Evolutionary conservation across 2,888 invertebrate genomes (phyloP), one percentile per base, ranked within the genome.

Genomic region (Xylota sylvarum): DNA sequence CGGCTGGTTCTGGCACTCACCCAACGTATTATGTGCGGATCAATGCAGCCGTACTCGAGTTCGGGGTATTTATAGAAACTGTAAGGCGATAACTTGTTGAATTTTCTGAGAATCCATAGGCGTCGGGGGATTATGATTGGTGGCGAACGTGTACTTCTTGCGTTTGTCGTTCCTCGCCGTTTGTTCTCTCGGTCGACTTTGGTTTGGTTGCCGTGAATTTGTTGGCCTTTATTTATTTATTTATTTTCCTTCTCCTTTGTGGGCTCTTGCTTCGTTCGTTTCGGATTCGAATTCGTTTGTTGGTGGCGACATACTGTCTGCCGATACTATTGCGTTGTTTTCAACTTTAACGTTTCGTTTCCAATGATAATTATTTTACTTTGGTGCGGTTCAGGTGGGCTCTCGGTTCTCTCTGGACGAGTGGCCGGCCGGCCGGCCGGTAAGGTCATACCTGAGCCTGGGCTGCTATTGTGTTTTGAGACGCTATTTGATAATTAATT

Each of bases 81-180:
- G 85, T 80, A 81, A 85, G 87, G 83, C 87, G 82, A 88, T 84
- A 88, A 88, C 88, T 88, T 88, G 88, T 88, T 88, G 88, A 88
- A 81, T 88, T 88, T 88, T 88, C 88, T 83, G 77, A 83, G 88
- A 88, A 88, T 86, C 88, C 86, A 88, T 86, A 88, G 88, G 88
- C 88, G 88, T 88, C 86, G 83, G 85, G 83, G 87, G 87, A 81
- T 87, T 83, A 84, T 84, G 81, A 83, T 82, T 80, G 82, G 82
- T 87, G 87, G 83, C 64, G 67, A 87, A 84, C 85, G 85, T 86
- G 85, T 86, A 81, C 72, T 77, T 72, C 81, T 73, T 40, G 58
- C 40, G 43, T 64, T 64, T 32, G 37, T 43, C 73, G 37, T 27
- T 46, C 17, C 23, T 30, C 30, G 35, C 35, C 37, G 35, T 19